These are phyloP conservation scores for Agrochola circellaris DNA, from an alignment of 2,888 invertebrate genomes.

Conservation along the genomic window DNA sequence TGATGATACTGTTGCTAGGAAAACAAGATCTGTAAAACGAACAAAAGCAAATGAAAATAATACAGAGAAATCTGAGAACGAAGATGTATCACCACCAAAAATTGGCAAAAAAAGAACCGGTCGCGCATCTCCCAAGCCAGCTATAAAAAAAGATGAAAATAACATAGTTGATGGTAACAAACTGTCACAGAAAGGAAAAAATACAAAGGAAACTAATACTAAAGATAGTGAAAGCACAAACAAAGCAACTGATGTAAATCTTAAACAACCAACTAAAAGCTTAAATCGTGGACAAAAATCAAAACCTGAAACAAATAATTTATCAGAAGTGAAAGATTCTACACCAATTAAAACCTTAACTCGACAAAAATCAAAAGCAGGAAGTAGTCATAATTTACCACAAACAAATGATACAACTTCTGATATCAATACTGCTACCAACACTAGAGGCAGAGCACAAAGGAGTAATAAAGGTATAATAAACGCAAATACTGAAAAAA, in stretches of 20 bases:
- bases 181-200: constrained; percentile 27
- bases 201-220: constrained; percentile 14
- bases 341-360: constrained; percentile 33
- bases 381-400: constrained; percentile 21
- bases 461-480: constrained; percentile 52
- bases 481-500: constrained; percentile 32
- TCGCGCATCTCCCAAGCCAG: constrained; percentile 37
- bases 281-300: constrained; percentile 30
- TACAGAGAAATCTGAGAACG: constrained; percentile 59
- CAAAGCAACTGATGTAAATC: constrained; percentile 10
- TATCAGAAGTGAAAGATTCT: constrained; percentile 44
- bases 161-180: constrained; percentile 19
- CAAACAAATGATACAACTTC: constrained; percentile 45
- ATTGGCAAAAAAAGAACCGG: constrained; percentile 67
- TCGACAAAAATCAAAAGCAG: constrained; percentile 38
- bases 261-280: constrained; percentile 30
- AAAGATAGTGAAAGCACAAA: constrained; percentile 5
- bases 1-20: constrained; percentile 71
- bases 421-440: constrained; percentile 37
- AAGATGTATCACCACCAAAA: constrained; percentile 83
- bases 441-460: constrained; percentile 45
- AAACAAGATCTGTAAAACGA: constrained; percentile 74
- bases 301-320: constrained; percentile 21
- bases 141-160: constrained; percentile 31
- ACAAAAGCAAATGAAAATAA: constrained; percentile 63